phyloP scores from a whole-genome alignment of 1,140 invertebrate species.

The Eurosta solidaginis region DNA sequence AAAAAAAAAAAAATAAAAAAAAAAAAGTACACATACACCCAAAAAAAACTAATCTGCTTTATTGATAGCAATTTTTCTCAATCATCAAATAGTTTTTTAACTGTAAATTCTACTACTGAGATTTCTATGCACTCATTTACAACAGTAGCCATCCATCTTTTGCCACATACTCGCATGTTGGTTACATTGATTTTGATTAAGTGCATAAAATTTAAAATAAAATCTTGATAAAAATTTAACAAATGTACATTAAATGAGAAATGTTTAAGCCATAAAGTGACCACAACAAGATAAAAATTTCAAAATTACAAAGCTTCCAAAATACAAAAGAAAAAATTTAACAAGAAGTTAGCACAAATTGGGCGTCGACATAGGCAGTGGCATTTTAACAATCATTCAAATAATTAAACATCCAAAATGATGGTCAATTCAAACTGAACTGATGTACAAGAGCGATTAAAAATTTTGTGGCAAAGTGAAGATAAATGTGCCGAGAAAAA shows the following conservation, averaged over 20 bases:
- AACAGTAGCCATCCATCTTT: background rate
- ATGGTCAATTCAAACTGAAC: background rate
- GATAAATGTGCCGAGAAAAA: conserved; percentile 23
- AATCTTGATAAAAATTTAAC: conserved; percentile 23
- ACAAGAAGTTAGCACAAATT: background rate
- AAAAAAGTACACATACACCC: background rate
- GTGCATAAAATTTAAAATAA: conserved; percentile 4
- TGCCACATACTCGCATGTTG: background rate
- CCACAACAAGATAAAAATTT: background rate
- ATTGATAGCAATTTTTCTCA: background rate
- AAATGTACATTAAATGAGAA: conserved; percentile 20
- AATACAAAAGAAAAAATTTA: background rate
- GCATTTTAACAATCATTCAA: conserved; percentile 23
- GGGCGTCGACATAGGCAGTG: conserved; percentile 13
- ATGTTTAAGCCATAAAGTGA: background rate
- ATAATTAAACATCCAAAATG: conserved; percentile 17
- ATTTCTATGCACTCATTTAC: conserved; percentile 17
- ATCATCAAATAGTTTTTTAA: background rate
- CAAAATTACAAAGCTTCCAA: background rate
- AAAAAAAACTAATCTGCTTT: background rate
- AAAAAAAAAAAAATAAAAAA: background rate
- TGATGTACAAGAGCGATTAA: background rate
- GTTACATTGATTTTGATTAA: conserved; percentile 29
- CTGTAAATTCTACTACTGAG: background rate
- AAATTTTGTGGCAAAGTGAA: background rate